Percentiles rank a stretch among this genome's conserved stretches.
phyloP scores from a whole-genome alignment of 2,888 invertebrate genomes.

The Melanotus villosus region DNA sequence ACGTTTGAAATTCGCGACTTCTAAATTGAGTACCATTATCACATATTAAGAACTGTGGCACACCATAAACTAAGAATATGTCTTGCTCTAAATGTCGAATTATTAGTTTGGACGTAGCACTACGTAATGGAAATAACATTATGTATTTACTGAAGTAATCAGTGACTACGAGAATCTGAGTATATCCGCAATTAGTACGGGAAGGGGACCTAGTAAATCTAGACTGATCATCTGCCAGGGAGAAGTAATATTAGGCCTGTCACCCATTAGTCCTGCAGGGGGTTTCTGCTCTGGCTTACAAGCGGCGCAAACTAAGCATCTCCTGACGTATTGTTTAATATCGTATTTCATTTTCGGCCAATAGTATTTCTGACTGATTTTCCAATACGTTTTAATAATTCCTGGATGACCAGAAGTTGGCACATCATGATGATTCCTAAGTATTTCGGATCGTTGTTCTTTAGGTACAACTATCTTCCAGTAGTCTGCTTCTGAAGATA shows the following conservation, averaged over 20 bases:
- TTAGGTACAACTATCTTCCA: conserved; percentile 10
- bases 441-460: background rate
- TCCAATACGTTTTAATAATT: conserved; percentile 2
- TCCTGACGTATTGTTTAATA: background rate
- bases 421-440: background rate
- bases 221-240: background rate
- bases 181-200: background rate
- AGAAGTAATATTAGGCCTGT: background rate
- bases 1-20: background rate
- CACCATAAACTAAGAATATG: conserved; percentile 12
- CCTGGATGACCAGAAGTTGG: background rate
- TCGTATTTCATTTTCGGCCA: conserved; percentile 1
- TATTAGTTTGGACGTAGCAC: background rate
- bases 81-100: background rate
- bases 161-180: background rate
- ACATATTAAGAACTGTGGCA: background rate
- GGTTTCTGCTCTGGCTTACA: background rate
- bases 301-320: background rate
- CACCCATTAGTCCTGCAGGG: background rate
- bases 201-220: conserved; percentile 7
- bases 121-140: background rate
- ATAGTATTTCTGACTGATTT: background rate
- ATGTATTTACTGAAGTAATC: conserved; percentile 14
- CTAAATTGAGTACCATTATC: conserved; percentile 14
- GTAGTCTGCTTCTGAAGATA: background rate